A percentile compares a stretch with the other conserved stretches of the same genome.
Evolutionary conservation across 2,797 vertebrate genomes (phyloP).

Genomic region (Hippopotamyrus pictus): DNA sequence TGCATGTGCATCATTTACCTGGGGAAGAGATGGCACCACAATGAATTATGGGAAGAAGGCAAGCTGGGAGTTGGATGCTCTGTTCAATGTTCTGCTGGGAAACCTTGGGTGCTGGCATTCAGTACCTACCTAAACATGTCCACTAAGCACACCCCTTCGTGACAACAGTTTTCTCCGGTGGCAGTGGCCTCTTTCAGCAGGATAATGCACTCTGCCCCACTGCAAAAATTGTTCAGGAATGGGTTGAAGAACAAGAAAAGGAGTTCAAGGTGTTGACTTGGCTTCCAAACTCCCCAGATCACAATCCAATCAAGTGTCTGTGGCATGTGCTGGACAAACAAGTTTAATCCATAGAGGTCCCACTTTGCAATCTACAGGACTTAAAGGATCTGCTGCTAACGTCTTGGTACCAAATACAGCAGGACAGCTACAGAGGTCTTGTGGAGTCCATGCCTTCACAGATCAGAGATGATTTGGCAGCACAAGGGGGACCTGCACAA

Average conservation of each 20-base stretch:
- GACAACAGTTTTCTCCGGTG: not conserved
- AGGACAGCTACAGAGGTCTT: not conserved
- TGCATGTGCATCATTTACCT: not conserved
- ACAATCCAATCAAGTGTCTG: not conserved
- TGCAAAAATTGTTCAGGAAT: not conserved
- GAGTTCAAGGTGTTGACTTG: not conserved
- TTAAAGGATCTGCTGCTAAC: not conserved
- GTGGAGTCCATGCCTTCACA: not conserved
- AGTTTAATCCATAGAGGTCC: not conserved
- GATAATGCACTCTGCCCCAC: not conserved
- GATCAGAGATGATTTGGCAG: not conserved
- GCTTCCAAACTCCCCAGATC: not conserved
- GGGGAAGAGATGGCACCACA: not conserved
- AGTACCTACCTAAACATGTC: not conserved
- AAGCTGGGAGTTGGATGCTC: not conserved
- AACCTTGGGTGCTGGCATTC: not conserved
- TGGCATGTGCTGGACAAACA: not conserved
- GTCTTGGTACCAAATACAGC: not conserved
- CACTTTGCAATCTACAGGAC: not conserved
- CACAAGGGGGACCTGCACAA: not conserved
- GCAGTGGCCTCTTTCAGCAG: not conserved
- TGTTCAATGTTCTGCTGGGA: not conserved
- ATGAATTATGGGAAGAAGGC: not conserved
- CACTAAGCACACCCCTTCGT: not conserved
- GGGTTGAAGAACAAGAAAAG: not conserved